Percentiles rank a stretch among this genome's conserved stretches.
Evolutionary conservation across 2,797 vertebrate genomes (phyloP).

Genomic region (Scleropages formosus): DNA sequence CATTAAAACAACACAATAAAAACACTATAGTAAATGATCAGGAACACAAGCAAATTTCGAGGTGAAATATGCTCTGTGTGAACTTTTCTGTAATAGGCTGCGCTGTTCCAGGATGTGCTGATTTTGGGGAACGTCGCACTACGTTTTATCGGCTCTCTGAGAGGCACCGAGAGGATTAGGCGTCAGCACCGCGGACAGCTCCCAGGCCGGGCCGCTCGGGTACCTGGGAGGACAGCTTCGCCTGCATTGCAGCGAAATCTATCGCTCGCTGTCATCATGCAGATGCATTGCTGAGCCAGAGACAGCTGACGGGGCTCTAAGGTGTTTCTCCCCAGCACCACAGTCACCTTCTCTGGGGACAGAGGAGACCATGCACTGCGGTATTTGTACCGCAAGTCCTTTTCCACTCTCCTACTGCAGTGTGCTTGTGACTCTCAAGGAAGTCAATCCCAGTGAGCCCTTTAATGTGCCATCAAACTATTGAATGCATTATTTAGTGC

Average conservation of each 20-base stretch:
- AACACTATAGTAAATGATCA: too few species aligned
- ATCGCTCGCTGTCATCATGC: constrained; percentile 27
- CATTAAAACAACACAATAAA: too few species aligned
- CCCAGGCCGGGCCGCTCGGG: neutral
- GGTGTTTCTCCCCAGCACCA: constrained; percentile 37
- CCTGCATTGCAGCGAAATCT: constrained; percentile 59
- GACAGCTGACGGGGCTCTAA: constrained; percentile 34
- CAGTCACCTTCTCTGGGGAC: neutral
- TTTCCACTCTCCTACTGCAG: too few species aligned
- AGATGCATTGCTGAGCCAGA: constrained; percentile 28
- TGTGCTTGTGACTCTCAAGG: neutral
- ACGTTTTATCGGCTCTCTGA: constrained; percentile 22
- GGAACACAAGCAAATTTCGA: too few species aligned
- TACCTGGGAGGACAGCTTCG: constrained; percentile 27
- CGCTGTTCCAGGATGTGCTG: neutral
- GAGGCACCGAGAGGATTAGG: constrained; percentile 11
- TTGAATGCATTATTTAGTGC: neutral
- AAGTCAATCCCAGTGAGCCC: neutral
- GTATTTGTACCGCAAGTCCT: neutral
- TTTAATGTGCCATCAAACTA: constrained; percentile 5
- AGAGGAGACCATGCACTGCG: neutral
- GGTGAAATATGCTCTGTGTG: neutral
- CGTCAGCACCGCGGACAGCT: constrained; percentile 37
- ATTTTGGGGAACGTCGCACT: neutral
- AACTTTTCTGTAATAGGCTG: neutral